Percentiles rank a stretch among this genome's conserved stretches.
Conservation (phyloP, 2,113 vertebrate species). For the Zeus faber region DNA sequence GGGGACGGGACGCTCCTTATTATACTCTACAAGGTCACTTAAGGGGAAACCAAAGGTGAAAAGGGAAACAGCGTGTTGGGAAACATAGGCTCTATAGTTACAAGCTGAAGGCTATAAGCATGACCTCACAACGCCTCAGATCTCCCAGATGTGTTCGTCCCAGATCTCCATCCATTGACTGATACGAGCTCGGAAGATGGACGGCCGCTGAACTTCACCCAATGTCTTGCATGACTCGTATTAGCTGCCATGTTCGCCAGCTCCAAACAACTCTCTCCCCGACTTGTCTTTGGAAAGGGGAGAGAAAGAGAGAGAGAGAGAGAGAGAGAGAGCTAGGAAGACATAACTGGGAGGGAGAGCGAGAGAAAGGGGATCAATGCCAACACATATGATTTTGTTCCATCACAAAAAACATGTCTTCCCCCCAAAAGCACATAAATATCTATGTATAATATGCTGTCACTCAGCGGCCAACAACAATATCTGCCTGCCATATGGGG, state of each 20-base stretch:
- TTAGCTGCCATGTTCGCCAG: slow-evolving; percentile 52
- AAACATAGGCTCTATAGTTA: not conserved
- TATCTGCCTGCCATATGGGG: slow-evolving; percentile 82
- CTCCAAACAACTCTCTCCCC: slow-evolving; percentile 55
- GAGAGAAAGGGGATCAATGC: slow-evolving; percentile 22
- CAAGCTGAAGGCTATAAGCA: slow-evolving; percentile 35
- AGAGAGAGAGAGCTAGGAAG: slow-evolving; percentile 7
- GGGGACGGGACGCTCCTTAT: too few relatives aligned
- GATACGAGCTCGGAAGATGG: slow-evolving; percentile 47
- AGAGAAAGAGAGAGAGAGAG: slow-evolving; percentile 5
- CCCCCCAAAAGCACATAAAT: slow-evolving; percentile 67
- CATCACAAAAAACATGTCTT: slow-evolving; percentile 44
- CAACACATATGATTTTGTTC: slow-evolving; percentile 63
- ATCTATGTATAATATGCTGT: slow-evolving; percentile 59
- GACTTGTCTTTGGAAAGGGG: slow-evolving; percentile 47
- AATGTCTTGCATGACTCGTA: slow-evolving; percentile 53
- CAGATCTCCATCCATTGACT: slow-evolving; percentile 27
- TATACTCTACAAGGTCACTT: slow-evolving; percentile 25
- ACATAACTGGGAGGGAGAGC: slow-evolving; percentile 4
- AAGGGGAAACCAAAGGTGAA: slow-evolving; percentile 38
- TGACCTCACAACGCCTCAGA: slow-evolving; percentile 49
- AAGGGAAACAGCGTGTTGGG: slow-evolving; percentile 14
- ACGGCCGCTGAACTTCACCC: slow-evolving; percentile 48
- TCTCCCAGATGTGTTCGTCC: slow-evolving; percentile 57
- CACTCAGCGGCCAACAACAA: slow-evolving; percentile 58